These are phyloP conservation scores for Clupea harengus DNA, from an alignment of 2,113 vertebrate species.

Conservation along the genomic window DNA sequence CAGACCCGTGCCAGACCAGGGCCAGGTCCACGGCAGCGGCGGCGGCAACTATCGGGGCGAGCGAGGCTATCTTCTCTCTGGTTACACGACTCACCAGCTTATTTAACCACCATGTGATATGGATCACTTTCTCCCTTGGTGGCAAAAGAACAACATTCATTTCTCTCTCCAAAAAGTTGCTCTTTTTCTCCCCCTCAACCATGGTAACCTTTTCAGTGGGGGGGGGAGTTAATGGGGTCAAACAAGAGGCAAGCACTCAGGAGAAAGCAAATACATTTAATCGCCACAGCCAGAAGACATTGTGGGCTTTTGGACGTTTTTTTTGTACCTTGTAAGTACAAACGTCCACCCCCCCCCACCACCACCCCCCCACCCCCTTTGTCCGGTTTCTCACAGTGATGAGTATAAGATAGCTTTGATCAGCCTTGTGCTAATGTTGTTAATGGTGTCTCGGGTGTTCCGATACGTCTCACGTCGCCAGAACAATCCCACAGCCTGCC, in stretches of 20 bases:
- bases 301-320: neutral
- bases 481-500: neutral
- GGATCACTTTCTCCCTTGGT: constrained; percentile 3
- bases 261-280: constrained; percentile 20
- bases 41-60: neutral
- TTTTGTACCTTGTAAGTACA: neutral
- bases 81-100: neutral
- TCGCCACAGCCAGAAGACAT: constrained; percentile 4
- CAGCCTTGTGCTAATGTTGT: neutral
- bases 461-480: neutral
- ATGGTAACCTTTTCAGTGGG: neutral
- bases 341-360: neutral
- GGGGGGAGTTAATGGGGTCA: constrained; percentile 8
- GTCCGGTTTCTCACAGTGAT: constrained; percentile 8
- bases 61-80: neutral
- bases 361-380: neutral
- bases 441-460: constrained; percentile 2
- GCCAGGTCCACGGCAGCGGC: neutral
- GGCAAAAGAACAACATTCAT: constrained; percentile 17
- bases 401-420: constrained; percentile 11
- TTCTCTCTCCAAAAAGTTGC: constrained; percentile 14
- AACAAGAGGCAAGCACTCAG: neutral
- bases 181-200: neutral
- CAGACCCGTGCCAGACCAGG: neutral
- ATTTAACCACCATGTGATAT: constrained; percentile 13